Evolutionary conservation across 1,140 invertebrate species (phyloP).

Genomic region (Zaprionus tsacasi): DNA sequence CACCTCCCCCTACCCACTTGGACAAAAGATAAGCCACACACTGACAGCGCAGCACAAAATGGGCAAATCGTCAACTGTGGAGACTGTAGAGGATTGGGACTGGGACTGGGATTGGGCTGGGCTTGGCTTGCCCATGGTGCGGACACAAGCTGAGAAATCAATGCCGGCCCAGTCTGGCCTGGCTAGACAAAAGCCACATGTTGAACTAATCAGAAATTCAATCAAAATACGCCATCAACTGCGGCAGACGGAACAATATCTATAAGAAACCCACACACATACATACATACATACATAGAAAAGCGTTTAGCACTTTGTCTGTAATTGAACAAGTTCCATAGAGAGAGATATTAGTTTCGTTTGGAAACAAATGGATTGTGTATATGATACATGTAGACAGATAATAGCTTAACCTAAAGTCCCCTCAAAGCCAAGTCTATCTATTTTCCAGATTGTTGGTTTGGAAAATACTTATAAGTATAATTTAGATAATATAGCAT

Average conservation of each 20-base stretch:
- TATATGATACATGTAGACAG: background rate
- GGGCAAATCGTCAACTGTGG: conserved; percentile 18
- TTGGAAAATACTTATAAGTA: too few relatives aligned
- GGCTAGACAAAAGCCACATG: conserved; percentile 67
- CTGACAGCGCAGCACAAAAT: conserved; percentile 30
- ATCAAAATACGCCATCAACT: conserved; percentile 64
- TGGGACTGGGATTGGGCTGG: background rate
- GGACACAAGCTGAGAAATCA: conserved; percentile 71
- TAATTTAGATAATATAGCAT: too few relatives aligned
- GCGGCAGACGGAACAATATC: conserved; percentile 44
- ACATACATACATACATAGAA: conserved; percentile 9
- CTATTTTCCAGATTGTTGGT: too few relatives aligned
- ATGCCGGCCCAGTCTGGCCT: conserved; percentile 33
- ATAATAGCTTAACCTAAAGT: too few relatives aligned
- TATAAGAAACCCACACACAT: conserved; percentile 1
- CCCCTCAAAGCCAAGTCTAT: too few relatives aligned
- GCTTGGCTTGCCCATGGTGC: conserved; percentile 13
- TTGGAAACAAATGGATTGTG: background rate
- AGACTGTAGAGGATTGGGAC: conserved; percentile 9
- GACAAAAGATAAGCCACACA: conserved; percentile 55
- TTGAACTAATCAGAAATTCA: conserved; percentile 76
- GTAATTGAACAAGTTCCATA: background rate
- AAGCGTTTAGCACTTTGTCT: conserved; percentile 1
- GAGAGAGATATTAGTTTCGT: background rate
- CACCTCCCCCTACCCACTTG: conserved; percentile 5